phyloP scores from a whole-genome alignment of 2,888 invertebrate genomes.

The Hypolimnas misippus region DNA sequence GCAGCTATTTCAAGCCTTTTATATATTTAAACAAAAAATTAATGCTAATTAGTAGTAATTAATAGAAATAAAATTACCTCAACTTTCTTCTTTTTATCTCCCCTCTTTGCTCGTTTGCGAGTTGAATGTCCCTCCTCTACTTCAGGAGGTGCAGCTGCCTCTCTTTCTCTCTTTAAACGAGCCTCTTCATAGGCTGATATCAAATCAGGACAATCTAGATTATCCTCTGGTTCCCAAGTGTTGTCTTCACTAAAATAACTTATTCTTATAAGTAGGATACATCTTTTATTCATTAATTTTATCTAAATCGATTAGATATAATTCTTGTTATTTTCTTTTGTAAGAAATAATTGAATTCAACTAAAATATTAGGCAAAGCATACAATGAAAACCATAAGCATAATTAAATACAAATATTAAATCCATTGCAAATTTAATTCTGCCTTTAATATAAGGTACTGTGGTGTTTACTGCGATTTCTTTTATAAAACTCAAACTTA shows the following conservation, averaged over 20 bases:
- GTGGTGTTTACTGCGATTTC: too few relatives aligned
- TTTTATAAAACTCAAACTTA: constrained; percentile 62
- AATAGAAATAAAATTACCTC: constrained; percentile 43
- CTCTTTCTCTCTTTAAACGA: constrained; percentile 71
- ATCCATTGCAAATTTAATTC: too few relatives aligned
- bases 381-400: constrained; percentile 46
- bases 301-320: too few relatives aligned
- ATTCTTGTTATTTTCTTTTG: too few relatives aligned
- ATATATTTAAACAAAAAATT: too few relatives aligned
- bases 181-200: constrained; percentile 89
- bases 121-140: constrained; percentile 58
- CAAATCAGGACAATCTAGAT: constrained; percentile 90
- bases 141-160: constrained; percentile 53
- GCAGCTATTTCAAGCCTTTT: too few relatives aligned
- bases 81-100: constrained; percentile 68
- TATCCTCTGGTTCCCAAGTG: constrained; percentile 93
- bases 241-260: constrained; percentile 91
- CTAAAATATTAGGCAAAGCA: too few relatives aligned
- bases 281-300: too few relatives aligned
- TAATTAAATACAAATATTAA: constrained; percentile 2
- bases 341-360: too few relatives aligned
- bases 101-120: constrained; percentile 61
- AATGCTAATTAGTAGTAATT: too few relatives aligned
- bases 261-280: too few relatives aligned
- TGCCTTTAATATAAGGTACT: too few relatives aligned